Evolutionary conservation across 2,113 vertebrate species (phyloP).

Genomic region (Sceloporus tristichus): DNA sequence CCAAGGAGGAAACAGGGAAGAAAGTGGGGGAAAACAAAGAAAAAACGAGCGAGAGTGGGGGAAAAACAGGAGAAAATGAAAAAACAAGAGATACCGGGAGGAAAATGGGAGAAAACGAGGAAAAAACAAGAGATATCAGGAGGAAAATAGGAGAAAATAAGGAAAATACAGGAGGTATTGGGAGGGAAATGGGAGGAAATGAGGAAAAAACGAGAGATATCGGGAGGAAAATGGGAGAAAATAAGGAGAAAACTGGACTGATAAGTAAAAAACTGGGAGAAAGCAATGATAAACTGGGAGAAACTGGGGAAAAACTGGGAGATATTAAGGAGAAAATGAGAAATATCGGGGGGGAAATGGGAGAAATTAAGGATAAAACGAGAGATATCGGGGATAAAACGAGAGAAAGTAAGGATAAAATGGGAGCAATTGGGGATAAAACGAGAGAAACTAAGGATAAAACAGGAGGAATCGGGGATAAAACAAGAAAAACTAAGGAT

Average conservation of each 20-base stretch:
- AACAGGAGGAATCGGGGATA: not conserved
- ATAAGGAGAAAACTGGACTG: not conserved
- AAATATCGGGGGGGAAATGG: slow-evolving; percentile 2
- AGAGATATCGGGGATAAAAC: not conserved
- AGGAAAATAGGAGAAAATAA: rapidly evolving
- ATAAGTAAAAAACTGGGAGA: not conserved
- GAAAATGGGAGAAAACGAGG: rapidly evolving
- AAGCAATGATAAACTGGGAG: not conserved
- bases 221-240: not conserved
- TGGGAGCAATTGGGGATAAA: rapidly evolving
- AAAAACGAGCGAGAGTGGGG: not conserved
- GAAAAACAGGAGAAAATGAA: slow-evolving; percentile 13
- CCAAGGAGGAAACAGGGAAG: not conserved
- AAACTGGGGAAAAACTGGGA: not conserved
- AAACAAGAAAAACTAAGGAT: not conserved
- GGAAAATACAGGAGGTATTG: rapidly evolving
- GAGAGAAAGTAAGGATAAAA: rapidly evolving
- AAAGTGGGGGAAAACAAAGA: no score
- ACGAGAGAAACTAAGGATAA: rapidly evolving
- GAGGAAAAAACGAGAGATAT: rapidly evolving
- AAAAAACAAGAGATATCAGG: rapidly evolving
- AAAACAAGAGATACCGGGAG: not conserved
- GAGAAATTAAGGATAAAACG: not conserved
- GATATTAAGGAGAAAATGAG: not conserved
- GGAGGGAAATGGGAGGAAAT: no score